These are phyloP conservation scores for Ptilodon capucinus DNA, from an alignment of 2,888 invertebrate genomes.

Conservation along the genomic window DNA sequence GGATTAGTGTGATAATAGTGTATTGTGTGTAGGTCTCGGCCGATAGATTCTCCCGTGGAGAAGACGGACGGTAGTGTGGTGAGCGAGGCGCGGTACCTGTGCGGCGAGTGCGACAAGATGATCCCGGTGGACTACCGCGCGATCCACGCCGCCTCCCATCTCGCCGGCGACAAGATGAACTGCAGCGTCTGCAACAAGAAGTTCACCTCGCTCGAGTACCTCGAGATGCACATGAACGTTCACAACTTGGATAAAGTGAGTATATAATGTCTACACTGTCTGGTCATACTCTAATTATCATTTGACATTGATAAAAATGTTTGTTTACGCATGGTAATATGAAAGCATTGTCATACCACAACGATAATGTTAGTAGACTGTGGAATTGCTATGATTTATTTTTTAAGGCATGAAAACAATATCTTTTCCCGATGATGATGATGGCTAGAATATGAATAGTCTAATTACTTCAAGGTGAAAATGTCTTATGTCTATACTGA, in stretches of 20 bases:
- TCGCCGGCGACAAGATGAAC: slow-evolving; percentile 79
- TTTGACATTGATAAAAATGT: too few species aligned
- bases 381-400: too few species aligned
- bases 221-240: slow-evolving; percentile 89
- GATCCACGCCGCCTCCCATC: slow-evolving; percentile 88
- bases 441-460: too few species aligned
- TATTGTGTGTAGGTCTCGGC: slow-evolving; percentile 64
- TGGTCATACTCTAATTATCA: too few species aligned
- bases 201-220: slow-evolving; percentile 84
- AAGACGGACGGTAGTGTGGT: slow-evolving; percentile 47
- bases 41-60: slow-evolving; percentile 73
- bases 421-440: too few species aligned
- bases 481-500: too few species aligned
- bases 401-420: too few species aligned
- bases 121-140: slow-evolving; percentile 70
- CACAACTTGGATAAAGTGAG: slow-evolving; percentile 82
- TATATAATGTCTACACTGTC: background rate
- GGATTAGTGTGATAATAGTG: too few species aligned
- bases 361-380: too few species aligned
- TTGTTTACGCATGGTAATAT: too few species aligned
- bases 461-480: too few species aligned
- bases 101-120: slow-evolving; percentile 78
- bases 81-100: slow-evolving; percentile 62
- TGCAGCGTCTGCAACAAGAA: slow-evolving; percentile 89
- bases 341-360: too few species aligned